Percentiles rank a stretch among this genome's conserved stretches.
These are phyloP conservation scores for Pinctada fucata DNA, from an alignment of 2,888 invertebrate genomes.

Conservation along the genomic window DNA sequence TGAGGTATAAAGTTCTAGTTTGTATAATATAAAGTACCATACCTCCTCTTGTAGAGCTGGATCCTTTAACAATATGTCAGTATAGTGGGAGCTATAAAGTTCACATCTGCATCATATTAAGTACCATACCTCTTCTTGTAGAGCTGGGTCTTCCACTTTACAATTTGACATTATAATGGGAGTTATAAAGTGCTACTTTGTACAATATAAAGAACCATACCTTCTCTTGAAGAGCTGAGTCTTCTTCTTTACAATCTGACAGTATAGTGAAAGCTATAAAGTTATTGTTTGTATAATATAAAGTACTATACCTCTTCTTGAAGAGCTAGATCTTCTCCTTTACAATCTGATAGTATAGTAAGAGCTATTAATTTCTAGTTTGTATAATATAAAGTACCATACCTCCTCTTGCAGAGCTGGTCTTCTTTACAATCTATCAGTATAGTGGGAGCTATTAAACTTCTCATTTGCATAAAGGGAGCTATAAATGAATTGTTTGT, in stretches of 20 bases:
- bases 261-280: conserved; percentile 91
- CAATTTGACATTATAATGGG: too few relatives aligned
- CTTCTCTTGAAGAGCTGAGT: conserved; percentile 85
- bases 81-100: too few relatives aligned
- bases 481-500: conserved; percentile 78
- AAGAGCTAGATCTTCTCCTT: conserved; percentile 83
- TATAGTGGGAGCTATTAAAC: conserved; percentile 91
- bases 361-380: conserved; percentile 90
- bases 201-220: conserved; percentile 53
- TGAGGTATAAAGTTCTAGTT: too few relatives aligned
- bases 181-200: too few relatives aligned
- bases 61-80: too few relatives aligned
- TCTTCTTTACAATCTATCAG: conserved; percentile 83
- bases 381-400: conserved; percentile 55
- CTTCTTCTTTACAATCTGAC: conserved; percentile 84
- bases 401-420: conserved; percentile 84
- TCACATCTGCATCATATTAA: too few relatives aligned
- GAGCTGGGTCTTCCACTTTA: too few relatives aligned
- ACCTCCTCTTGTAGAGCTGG: too few relatives aligned
- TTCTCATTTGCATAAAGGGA: conserved; percentile 52
- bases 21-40: too few relatives aligned
- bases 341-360: conserved; percentile 86
- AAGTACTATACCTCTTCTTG: conserved; percentile 82
- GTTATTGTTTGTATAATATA: conserved; percentile 79
- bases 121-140: too few relatives aligned